Evolutionary conservation across 1,140 invertebrate genomes (phyloP).

Genomic region (Cecropterus lyciades): DNA sequence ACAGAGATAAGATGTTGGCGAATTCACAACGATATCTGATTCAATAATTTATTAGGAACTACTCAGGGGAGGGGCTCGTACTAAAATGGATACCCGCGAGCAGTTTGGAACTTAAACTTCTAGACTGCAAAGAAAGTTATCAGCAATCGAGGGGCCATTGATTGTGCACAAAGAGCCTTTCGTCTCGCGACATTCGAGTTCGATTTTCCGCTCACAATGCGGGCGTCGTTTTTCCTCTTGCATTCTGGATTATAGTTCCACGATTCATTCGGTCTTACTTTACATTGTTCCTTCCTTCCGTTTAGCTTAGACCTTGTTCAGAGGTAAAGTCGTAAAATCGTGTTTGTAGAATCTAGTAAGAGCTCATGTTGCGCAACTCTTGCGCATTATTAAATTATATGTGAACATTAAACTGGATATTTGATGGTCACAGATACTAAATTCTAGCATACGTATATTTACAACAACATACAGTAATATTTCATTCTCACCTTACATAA

Average conservation of each 20-base stretch:
- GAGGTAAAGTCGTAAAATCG: background rate
- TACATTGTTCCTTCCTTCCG: conserved; percentile 60
- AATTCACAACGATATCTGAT: conserved; percentile 39
- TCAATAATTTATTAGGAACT: conserved; percentile 42
- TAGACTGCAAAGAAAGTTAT: conserved; percentile 78
- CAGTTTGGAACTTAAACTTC: conserved; percentile 71
- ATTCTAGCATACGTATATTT: no score
- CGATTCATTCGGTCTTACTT: conserved; percentile 62
- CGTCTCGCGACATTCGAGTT: conserved; percentile 79
- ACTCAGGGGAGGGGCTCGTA: conserved; percentile 39
- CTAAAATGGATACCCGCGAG: conserved; percentile 57
- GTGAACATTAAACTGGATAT: no score
- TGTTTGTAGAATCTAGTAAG: no score
- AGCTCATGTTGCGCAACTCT: no score
- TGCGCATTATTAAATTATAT: no score
- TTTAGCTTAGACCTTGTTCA: conserved; percentile 27
- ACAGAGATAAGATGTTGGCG: conserved; percentile 27
- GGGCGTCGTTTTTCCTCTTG: conserved; percentile 73
- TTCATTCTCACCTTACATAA: no score
- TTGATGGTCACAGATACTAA: no score
- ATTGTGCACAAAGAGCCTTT: conserved; percentile 79
- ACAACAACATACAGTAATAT: no score
- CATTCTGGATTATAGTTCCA: conserved; percentile 71
- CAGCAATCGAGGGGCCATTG: conserved; percentile 79
- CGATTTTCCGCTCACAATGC: conserved; percentile 78